Evolutionary conservation across 2,888 invertebrate genomes (phyloP).

Genomic region (Xestia rhomboidea): DNA sequence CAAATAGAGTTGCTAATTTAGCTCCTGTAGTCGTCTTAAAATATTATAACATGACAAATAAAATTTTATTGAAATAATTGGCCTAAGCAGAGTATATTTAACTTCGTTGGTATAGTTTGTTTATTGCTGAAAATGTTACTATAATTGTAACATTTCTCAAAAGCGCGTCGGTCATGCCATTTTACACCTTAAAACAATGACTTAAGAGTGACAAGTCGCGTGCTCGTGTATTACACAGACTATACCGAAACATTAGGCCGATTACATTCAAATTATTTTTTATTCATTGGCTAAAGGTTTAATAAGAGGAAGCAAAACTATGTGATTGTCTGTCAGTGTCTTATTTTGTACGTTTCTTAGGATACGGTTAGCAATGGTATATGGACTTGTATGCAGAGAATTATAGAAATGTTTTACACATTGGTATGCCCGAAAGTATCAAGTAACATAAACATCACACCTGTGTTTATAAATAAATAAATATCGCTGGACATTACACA

Average conservation of each 20-base stretch:
- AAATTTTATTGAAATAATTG: slow-evolving; percentile 16
- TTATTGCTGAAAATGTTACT: background rate
- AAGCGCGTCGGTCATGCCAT: background rate
- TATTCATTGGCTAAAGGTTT: background rate
- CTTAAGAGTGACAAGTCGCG: background rate
- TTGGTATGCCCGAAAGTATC: background rate
- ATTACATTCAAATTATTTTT: too few relatives aligned
- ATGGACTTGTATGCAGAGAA: slow-evolving; percentile 18
- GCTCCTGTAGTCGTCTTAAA: too few relatives aligned
- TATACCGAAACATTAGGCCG: background rate
- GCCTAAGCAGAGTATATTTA: slow-evolving; percentile 53
- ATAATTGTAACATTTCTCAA: background rate
- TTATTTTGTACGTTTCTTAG: slow-evolving; percentile 71
- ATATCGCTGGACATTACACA: too few relatives aligned
- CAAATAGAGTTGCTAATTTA: too few relatives aligned
- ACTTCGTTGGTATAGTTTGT: background rate
- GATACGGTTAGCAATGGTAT: slow-evolving; percentile 62
- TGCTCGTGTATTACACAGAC: background rate
- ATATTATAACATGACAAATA: slow-evolving; percentile 8
- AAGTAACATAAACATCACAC: background rate
- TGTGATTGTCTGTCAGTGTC: slow-evolving; percentile 79
- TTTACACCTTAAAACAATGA: background rate
- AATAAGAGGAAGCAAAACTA: slow-evolving; percentile 42
- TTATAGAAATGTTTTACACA: slow-evolving; percentile 25
- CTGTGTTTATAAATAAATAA: too few relatives aligned